phyloP scores from a whole-genome alignment of 2,797 vertebrate genomes.

The Caiman crocodilus region DNA sequence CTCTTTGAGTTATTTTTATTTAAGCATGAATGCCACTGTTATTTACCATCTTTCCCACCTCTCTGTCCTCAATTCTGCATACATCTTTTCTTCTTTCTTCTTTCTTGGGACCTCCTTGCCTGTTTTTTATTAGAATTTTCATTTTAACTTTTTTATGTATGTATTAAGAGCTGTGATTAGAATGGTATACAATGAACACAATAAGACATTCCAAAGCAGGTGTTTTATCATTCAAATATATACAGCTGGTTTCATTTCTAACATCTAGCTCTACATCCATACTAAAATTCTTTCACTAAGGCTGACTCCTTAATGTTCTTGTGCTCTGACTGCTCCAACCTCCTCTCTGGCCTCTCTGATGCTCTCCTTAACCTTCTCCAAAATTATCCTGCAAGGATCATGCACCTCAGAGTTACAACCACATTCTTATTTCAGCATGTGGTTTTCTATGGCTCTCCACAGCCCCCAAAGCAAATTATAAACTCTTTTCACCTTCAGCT shows the following conservation, averaged over 20 bases:
- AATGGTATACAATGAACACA: background rate
- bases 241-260: background rate
- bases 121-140: conserved; percentile 31
- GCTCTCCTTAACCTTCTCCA: background rate
- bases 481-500: background rate
- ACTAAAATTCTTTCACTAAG: background rate
- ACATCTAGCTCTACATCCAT: background rate
- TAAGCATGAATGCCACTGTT: background rate
- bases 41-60: background rate
- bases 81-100: background rate
- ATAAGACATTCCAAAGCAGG: background rate
- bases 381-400: background rate
- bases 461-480: background rate
- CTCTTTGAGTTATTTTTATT: background rate
- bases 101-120: background rate
- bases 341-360: background rate
- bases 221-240: background rate
- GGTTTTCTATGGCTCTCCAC: accelerated
- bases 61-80: background rate
- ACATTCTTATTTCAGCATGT: background rate
- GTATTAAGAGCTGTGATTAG: background rate
- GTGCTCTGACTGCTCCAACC: background rate
- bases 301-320: accelerated
- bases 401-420: background rate
- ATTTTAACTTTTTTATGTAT: conserved; percentile 14